Base-by-base conservation (phyloP, 2,888 invertebrate species). In the Lathronympha strigana region DNA sequence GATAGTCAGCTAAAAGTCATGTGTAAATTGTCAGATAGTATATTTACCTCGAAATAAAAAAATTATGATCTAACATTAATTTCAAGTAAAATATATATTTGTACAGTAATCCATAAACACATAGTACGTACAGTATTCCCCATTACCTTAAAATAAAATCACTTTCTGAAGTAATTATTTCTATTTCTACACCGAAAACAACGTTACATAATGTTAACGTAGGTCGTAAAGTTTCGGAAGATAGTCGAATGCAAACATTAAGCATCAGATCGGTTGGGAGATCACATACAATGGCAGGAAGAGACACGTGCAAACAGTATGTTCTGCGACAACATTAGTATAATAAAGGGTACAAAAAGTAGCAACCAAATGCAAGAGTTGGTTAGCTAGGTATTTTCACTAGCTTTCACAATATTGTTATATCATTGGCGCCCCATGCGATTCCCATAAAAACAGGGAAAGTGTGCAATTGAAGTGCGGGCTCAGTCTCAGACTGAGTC, bases 391-490 rank as follows among this genome's bases (percentile, higher is more conserved):
- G 69, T 69, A 68, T 67, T 72, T 72, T 70, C 69, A 68, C 73
- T 66, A 72, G 73, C 83, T 85, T 84, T 86, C 84, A 78, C 83
- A 75, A 73, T 77, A 79, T 82, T 80, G 78, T 86, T 84, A 80
- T 81, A 76, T 82, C 77, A 85, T 78, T 79, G 76, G 73, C 75
- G 82, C 80, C 81, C 83, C 81, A 78, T 80, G 78, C 82, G 80
- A 83, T 87, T 90, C 85, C 85, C 87, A 90, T 88, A 88, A 89
- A 88, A 90, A 88, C 89, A 86, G 89, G 90, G 90, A 90, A 91
- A 91, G 90, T 89, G 81, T 85, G 78, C 85, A 84, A 88, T 87
- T 80, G 83, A 77, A 78, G 76, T 72, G 71, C 73, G 78, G 81
- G 79, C 81, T 72, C 73, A 75, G 74, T 21, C 43, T 45, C 75